Base-by-base conservation (phyloP, 2,113 vertebrate species). In the Eurypyga helias region DNA sequence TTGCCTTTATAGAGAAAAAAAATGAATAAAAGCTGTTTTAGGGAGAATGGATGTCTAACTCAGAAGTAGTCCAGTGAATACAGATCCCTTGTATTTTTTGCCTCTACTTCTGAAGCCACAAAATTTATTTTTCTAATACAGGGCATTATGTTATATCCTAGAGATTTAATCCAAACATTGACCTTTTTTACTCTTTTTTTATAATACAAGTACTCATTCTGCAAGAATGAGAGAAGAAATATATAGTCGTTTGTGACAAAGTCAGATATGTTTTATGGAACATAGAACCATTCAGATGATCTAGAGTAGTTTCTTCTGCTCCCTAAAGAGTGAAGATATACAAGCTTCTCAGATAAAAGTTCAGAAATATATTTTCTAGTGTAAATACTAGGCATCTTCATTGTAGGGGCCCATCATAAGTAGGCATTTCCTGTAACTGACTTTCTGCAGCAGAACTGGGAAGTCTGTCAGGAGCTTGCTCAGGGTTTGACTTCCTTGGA, bases 41-140 rank as follows among this genome's bases (percentile, higher is more conserved):
- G 11, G 49, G 25, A 81, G 9, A 29, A 11, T 33, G 34, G 11
- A 13, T 48, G 8, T 36, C 24, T 73, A 67, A 15, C 20, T 87
- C 20, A 4, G 17, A 55, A 46, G 12, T 20, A 66, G 61, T 16
- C n/a, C n/a, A 0, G 0, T 64, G 26, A 46, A 7, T 64, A 18
- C 18, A 51, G 11, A 82, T 26, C 6, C 26, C 20, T 79, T 58
- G 6, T 62, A 17, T 83, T 0, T 5, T 94, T 92, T 83, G 33
- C 17, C 29, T 88, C 24, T 69, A 2, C 10, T 83, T 86, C 48
- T 86, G 86, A 76, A 83, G 15, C 14, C 17, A 23, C 1, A 41
- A 54, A 60, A 6, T 60, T 14, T 38, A 16, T 54, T 7, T 55
- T 83, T 82, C 7, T 71, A 33, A 41, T 46, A 51, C 7, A 25